phyloP scores from a whole-genome alignment of 2,888 invertebrate species.

The Epiblema foenella region DNA sequence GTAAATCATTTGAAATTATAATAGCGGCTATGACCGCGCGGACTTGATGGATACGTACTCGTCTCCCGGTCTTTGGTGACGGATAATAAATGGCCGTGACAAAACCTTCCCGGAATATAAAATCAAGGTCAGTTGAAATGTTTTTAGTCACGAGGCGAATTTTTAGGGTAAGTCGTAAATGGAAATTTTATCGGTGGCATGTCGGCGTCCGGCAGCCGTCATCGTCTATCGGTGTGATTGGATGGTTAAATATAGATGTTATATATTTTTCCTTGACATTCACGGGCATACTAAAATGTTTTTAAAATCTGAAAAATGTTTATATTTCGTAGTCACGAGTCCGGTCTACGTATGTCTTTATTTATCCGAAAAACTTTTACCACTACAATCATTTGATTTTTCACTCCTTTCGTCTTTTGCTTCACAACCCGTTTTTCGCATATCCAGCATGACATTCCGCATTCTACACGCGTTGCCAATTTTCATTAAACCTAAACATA shows the following conservation, averaged over 20 bases:
- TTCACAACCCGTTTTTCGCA: no score
- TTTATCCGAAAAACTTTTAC: no score
- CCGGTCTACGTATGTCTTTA: no score
- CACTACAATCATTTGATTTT: no score
- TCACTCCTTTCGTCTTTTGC: no score
- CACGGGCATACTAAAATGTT: neutral
- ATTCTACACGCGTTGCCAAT: no score
- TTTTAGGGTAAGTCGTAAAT: constrained; percentile 42
- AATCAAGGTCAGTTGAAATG: constrained; percentile 53
- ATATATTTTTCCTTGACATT: neutral
- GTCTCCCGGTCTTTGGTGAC: constrained; percentile 52
- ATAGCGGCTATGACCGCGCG: constrained; percentile 63
- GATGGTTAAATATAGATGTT: constrained; percentile 15
- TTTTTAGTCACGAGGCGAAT: constrained; percentile 39
- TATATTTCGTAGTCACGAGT: no score
- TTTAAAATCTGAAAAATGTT: no score
- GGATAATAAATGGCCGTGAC: constrained; percentile 65
- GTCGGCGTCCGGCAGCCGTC: constrained; percentile 17
- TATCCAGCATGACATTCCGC: no score
- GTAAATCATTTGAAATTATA: constrained; percentile 68
- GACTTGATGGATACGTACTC: constrained; percentile 68
- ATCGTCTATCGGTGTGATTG: constrained; percentile 19
- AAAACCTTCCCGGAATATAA: constrained; percentile 51
- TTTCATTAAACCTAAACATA: no score
- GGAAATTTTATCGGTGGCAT: constrained; percentile 41